Base-by-base conservation (phyloP, 1,140 invertebrate species). In the Heliothis subflexa region DNA sequence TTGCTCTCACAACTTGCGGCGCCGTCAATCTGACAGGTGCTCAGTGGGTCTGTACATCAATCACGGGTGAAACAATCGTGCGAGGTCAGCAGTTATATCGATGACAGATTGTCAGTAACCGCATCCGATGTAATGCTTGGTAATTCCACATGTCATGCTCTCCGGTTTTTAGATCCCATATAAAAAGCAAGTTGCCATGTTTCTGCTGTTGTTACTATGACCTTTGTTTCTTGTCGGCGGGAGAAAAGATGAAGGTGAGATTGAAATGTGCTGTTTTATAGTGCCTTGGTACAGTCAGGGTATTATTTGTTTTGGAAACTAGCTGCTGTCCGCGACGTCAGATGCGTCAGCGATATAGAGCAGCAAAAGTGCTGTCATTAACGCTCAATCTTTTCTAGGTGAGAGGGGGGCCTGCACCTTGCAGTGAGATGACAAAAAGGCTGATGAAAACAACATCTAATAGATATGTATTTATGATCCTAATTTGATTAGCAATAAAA, bases 21-120 rank as follows among this genome's bases (percentile, higher is more conserved):
- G 14, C 13, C 61, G 59, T 66, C 64, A 80, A 16, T 62, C 75
- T 83, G 84, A 84, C 85, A 87, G 84, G 73, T 88, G 83, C 80
- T 78, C 81, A 82, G 81, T 83, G 77, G 77, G 76, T 75, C 75
- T 33, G 62, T 33, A 78, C 87, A 91, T 91, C 89, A 90, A 91
- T 91, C 89, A 91, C 70, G 70, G 66, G 70, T 82, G 87, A 87
- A 90, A 91, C 89, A 91, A 90, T 90, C 88, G 83, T 80, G 82
- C 78, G 78, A 78, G 84, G 85, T 87, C 87, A 89, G 78, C 64
- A 77, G 80, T 81, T 84, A 81, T 79, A 81, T 81, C 81, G 86
- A 88, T 91, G 88, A 91, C 89, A 89, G 88, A 88, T 89, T 85
- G 88, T 87, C 86, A 85, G 86, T 83, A 72, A 75, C 73, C 47